These are phyloP conservation scores for Marronus borbonicus DNA, from an alignment of 2,888 invertebrate species.

Conservation along the genomic window DNA sequence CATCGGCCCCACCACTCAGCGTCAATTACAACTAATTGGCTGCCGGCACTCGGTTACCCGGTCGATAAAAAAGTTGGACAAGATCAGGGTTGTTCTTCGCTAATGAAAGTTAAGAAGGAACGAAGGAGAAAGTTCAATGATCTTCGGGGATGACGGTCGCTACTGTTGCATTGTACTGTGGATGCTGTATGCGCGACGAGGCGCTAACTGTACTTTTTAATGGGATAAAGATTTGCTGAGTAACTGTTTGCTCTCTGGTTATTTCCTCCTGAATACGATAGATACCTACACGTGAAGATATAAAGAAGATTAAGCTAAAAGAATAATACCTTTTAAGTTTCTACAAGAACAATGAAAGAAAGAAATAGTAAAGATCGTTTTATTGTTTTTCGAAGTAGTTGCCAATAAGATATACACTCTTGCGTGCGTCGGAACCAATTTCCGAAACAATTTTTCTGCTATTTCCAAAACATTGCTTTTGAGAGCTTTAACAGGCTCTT, in stretches of 20 bases:
- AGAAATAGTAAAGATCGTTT: no score
- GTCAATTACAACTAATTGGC: slow-evolving; percentile 69
- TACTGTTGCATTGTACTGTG: background rate
- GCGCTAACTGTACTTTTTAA: slow-evolving; percentile 2
- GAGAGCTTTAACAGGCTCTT: no score
- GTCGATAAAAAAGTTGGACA: slow-evolving; percentile 70
- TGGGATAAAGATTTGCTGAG: slow-evolving; percentile 4
- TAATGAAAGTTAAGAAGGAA: slow-evolving; percentile 64
- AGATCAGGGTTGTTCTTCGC: slow-evolving; percentile 66
- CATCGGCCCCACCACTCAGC: slow-evolving; percentile 60
- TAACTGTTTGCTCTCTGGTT: slow-evolving; percentile 1
- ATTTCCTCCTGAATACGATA: no score
- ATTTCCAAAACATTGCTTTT: no score
- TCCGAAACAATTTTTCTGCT: no score
- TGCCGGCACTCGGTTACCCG: slow-evolving; percentile 67
- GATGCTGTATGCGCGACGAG: slow-evolving; percentile 9
- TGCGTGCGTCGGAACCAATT: no score
- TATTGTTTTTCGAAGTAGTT: no score
- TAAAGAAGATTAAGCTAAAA: no score
- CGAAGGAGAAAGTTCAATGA: slow-evolving; percentile 63
- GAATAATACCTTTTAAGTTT: no score
- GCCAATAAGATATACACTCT: no score
- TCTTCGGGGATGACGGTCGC: slow-evolving; percentile 45
- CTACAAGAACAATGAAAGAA: no score
- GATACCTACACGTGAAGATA: no score